A percentile compares a stretch with the other conserved stretches of the same genome.
These are phyloP conservation scores for Okamejei kenojei DNA, from an alignment of 2,797 vertebrate genomes.

Conservation along the genomic window DNA sequence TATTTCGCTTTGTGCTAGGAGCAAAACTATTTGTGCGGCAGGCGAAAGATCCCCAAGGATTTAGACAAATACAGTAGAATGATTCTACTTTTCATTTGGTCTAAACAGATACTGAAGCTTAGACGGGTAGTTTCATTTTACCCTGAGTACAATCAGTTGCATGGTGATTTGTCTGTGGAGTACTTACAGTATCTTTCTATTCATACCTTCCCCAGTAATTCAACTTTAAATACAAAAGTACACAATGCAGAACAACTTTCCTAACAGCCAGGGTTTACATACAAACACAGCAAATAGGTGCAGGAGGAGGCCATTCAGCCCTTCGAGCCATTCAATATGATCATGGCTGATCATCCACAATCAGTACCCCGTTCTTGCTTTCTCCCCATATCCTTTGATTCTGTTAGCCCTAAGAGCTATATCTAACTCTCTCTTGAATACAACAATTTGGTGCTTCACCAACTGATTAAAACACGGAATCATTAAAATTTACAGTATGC, in stretches of 20 bases:
- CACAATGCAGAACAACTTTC: no score
- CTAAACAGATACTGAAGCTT: neutral
- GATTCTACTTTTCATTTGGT: neutral
- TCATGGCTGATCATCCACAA: no score
- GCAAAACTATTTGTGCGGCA: conserved; percentile 11
- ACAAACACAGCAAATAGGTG: no score
- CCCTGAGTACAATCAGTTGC: no score
- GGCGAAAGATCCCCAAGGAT: neutral
- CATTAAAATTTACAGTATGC: neutral
- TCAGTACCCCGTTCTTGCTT: no score
- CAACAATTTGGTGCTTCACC: neutral
- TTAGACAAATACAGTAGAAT: neutral
- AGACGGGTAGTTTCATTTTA: neutral
- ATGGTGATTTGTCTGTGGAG: neutral
- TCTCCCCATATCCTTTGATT: no score
- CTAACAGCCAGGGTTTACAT: no score
- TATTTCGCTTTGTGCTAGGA: neutral
- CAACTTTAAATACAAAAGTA: neutral
- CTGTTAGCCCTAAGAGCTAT: no score
- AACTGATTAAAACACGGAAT: neutral
- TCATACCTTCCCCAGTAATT: neutral
- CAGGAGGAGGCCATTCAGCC: no score
- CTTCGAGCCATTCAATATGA: no score
- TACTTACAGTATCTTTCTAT: neutral
- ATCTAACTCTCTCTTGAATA: no score